These are phyloP conservation scores for Microcebus ravelobensis DNA, from an alignment of 2,113 vertebrate genomes.

Conservation along the genomic window DNA sequence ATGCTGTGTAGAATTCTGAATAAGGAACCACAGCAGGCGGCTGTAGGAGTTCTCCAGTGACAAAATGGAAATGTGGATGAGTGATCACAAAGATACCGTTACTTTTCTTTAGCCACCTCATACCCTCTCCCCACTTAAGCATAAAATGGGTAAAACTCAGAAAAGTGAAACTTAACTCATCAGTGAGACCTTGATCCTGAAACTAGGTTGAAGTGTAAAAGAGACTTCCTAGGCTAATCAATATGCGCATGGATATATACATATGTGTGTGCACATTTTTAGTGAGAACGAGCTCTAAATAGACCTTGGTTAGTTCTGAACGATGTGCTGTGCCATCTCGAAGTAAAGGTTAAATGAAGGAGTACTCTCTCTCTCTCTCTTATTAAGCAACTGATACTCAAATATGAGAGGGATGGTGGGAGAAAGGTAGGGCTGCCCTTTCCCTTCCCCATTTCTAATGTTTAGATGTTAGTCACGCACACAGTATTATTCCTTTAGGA, in stretches of 20 bases:
- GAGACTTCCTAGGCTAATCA: background rate
- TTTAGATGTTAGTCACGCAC: background rate
- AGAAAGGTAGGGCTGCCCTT: background rate
- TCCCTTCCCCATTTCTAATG: too few relatives aligned
- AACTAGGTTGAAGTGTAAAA: background rate
- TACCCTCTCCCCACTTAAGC: background rate
- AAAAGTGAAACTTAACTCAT: background rate
- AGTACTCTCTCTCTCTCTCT: background rate
- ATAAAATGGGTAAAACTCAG: background rate
- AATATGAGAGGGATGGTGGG: background rate
- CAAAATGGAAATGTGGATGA: constrained; percentile 47
- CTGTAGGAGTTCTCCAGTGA: constrained; percentile 15
- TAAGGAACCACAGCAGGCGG: constrained; percentile 57
- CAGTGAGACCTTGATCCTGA: background rate
- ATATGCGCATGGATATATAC: background rate
- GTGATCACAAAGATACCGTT: constrained; percentile 10
- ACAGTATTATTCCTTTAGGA: constrained; percentile 2
- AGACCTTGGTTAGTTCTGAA: background rate
- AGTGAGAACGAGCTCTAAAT: background rate
- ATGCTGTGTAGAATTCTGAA: constrained; percentile 41
- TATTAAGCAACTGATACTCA: background rate
- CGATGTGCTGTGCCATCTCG: background rate
- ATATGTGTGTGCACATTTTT: background rate
- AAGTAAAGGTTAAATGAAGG: background rate
- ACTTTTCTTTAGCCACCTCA: background rate